A percentile compares a stretch with the other conserved stretches of the same genome.
phyloP scores from a whole-genome alignment of 2,113 vertebrate genomes.

The Cebus imitator region DNA sequence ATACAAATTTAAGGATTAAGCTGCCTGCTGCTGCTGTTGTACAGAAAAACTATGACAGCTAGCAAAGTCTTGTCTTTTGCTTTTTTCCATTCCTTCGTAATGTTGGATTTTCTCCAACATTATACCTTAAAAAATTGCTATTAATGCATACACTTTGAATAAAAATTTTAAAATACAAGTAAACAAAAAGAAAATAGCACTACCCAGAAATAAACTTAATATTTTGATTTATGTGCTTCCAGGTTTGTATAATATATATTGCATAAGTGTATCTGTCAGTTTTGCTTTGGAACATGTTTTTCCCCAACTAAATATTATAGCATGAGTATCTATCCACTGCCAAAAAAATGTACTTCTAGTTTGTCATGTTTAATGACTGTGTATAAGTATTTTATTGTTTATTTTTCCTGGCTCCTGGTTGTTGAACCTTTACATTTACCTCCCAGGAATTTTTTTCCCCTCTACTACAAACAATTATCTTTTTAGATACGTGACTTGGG shows the following conservation, averaged over 20 bases:
- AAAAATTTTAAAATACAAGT: constrained; percentile 16
- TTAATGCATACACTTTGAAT: constrained; percentile 16
- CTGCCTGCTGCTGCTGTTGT: neutral
- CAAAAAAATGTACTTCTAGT: neutral
- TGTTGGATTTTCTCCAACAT: neutral
- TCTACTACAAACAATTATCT: neutral
- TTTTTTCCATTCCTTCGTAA: neutral
- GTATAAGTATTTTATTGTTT: neutral
- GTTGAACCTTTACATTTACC: neutral
- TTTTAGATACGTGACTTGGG: neutral
- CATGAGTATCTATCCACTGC: neutral
- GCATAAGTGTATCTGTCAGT: neutral
- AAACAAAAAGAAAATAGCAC: constrained; percentile 28
- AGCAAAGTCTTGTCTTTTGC: neutral
- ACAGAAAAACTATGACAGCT: neutral
- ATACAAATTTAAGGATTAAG: neutral
- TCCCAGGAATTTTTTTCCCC: neutral
- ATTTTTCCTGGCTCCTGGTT: neutral
- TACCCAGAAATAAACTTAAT: neutral
- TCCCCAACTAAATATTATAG: neutral
- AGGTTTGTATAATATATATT: constrained; percentile 3
- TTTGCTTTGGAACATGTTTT: neutral
- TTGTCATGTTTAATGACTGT: neutral
- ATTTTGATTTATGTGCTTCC: constrained; percentile 40
- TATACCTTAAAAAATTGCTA: constrained; percentile 25